phyloP scores from a whole-genome alignment of 2,113 vertebrate genomes.

The Myanophis thanlyinensis region DNA sequence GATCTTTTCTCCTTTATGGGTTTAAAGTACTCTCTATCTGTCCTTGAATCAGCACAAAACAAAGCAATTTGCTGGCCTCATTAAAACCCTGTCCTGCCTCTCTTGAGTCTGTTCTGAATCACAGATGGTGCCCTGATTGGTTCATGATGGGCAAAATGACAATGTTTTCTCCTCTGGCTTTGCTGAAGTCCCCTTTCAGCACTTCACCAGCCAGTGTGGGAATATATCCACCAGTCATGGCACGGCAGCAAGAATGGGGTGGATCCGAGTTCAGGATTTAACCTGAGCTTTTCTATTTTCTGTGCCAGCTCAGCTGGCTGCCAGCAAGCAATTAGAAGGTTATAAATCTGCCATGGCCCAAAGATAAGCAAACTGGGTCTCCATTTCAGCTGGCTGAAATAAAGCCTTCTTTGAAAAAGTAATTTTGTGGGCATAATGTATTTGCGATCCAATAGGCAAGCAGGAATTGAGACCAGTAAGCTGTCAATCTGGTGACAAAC shows the following conservation, averaged over 20 bases:
- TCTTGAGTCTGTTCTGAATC: neutral
- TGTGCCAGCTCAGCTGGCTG: neutral
- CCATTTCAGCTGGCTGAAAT: neutral
- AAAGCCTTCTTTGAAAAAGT: neutral
- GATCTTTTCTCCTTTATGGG: neutral
- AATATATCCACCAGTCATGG: neutral
- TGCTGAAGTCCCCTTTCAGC: neutral
- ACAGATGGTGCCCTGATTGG: neutral
- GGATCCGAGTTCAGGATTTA: neutral
- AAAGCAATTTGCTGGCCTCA: neutral
- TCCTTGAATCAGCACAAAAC: neutral
- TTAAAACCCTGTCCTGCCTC: neutral
- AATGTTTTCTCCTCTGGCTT: neutral
- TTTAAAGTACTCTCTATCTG: neutral
- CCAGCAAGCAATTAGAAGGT: neutral
- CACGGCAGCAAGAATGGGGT: neutral
- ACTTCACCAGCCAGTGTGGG: neutral
- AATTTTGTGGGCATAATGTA: neutral
- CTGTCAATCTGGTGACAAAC: neutral
- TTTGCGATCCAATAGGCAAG: neutral
- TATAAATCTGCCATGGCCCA: neutral
- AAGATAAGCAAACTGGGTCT: neutral
- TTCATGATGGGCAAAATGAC: neutral
- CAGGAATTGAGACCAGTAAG: neutral
- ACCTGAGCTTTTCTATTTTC: neutral